Percentiles rank a stretch among this genome's conserved stretches.
These are phyloP conservation scores for Saccostrea echinata DNA, from an alignment of 1,140 invertebrate species.

Conservation along the genomic window DNA sequence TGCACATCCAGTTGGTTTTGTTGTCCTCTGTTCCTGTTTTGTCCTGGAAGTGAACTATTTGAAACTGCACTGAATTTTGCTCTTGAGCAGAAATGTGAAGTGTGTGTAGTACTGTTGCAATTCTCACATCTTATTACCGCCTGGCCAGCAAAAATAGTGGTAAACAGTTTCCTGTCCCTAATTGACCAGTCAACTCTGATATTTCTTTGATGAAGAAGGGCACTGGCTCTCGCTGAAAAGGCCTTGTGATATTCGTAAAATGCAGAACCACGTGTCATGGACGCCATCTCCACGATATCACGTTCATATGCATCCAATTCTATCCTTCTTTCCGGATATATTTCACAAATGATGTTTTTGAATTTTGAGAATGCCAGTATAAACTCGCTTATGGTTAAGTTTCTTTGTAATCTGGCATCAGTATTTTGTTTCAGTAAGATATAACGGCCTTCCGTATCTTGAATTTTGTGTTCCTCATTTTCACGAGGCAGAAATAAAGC, in stretches of 20 bases:
- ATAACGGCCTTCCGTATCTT: neutral
- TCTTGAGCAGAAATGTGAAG: no score
- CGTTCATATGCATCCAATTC: constrained; percentile 52
- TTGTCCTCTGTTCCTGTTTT: no score
- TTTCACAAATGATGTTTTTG: constrained; percentile 54
- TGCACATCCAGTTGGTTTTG: no score
- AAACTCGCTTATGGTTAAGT: no score
- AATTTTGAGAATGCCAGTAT: neutral
- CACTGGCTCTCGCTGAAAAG: constrained; percentile 37
- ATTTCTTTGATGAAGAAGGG: constrained; percentile 27
- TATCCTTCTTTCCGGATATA: constrained; percentile 20
- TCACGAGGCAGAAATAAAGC: neutral
- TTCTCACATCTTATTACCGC: no score
- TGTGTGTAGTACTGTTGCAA: no score
- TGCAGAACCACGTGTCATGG: neutral
- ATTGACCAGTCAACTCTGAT: neutral
- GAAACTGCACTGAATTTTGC: no score
- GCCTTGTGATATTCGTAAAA: constrained; percentile 55
- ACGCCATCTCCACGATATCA: constrained; percentile 50
- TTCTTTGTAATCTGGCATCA: no score
- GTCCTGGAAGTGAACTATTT: no score
- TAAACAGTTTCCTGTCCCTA: no score
- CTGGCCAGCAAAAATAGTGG: no score
- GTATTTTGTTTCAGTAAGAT: no score
- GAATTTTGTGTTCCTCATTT: neutral